A percentile compares a stretch with the other conserved stretches of the same genome.
These are phyloP conservation scores for Murina feae DNA, from an alignment of 2,113 vertebrate species.

Conservation along the genomic window DNA sequence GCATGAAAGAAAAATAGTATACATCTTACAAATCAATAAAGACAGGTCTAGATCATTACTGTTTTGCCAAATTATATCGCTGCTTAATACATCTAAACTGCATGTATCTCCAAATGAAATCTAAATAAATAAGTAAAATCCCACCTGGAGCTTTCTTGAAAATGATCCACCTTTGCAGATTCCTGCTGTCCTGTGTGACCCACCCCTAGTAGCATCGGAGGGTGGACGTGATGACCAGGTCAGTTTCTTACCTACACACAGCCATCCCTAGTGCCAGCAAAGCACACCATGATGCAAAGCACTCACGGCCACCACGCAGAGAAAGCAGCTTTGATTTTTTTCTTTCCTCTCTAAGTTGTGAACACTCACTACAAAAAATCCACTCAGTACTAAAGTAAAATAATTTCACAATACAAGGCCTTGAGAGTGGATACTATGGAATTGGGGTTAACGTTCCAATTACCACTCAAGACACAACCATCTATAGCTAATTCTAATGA, in stretches of 20 bases:
- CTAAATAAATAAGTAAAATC: slow-evolving; percentile 21
- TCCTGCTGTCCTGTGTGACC: not conserved
- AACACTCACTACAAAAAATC: slow-evolving; percentile 36
- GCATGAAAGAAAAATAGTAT: not conserved
- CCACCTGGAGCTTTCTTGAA: not conserved
- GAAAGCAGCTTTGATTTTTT: not conserved
- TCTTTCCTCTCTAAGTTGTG: not conserved
- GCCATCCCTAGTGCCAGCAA: not conserved
- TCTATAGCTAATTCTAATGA: not conserved
- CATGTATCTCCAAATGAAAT: not conserved
- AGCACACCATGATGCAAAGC: not conserved
- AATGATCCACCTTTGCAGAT: not conserved
- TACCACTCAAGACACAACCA: not conserved
- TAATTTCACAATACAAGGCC: slow-evolving; percentile 15
- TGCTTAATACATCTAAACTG: not conserved
- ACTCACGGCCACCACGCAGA: not conserved
- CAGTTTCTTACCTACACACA: not conserved
- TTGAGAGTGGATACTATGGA: not conserved
- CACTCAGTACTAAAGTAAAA: not conserved
- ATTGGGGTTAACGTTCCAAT: slow-evolving; percentile 37
- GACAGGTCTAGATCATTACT: not conserved
- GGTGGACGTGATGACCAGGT: not conserved
- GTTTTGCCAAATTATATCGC: slow-evolving; percentile 11
- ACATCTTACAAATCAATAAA: not conserved
- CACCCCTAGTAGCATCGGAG: not conserved